phyloP scores from a whole-genome alignment of 2,113 vertebrate species.

The Ascaphus truei region DNA sequence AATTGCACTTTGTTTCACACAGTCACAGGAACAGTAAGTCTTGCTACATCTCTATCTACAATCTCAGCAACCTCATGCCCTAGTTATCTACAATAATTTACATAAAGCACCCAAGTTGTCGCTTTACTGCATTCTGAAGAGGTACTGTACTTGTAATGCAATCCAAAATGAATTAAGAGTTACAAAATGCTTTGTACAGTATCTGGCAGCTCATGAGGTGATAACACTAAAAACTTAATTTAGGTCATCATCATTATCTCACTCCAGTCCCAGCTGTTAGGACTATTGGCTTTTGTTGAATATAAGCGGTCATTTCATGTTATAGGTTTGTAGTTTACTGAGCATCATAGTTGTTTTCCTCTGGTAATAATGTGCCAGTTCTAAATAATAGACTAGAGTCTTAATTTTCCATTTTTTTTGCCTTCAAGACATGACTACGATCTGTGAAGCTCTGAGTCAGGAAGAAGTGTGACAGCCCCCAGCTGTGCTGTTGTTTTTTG shows the following conservation, averaged over 20 bases:
- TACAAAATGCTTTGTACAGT: background rate
- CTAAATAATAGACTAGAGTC: background rate
- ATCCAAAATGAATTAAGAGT: constrained; percentile 3
- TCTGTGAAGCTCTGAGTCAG: background rate
- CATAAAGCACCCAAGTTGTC: no score
- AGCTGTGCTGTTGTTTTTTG: constrained; percentile 1
- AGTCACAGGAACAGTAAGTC: no score
- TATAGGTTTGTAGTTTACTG: background rate
- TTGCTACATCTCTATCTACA: no score
- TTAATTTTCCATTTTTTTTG: background rate
- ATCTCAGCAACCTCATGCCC: no score
- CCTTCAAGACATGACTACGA: background rate
- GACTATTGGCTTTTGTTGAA: background rate
- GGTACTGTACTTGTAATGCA: constrained; percentile 19
- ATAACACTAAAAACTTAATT: constrained; percentile 26
- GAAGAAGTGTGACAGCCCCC: background rate
- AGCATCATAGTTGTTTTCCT: background rate
- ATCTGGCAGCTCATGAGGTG: background rate
- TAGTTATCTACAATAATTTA: no score
- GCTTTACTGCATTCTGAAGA: background rate
- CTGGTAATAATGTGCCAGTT: background rate
- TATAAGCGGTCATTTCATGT: background rate
- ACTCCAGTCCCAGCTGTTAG: background rate
- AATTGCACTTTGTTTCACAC: no score
- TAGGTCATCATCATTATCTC: constrained; percentile 19